Evolutionary conservation across 2,797 vertebrate species (phyloP).

Genomic region (Rhodeus uyekii): DNA sequence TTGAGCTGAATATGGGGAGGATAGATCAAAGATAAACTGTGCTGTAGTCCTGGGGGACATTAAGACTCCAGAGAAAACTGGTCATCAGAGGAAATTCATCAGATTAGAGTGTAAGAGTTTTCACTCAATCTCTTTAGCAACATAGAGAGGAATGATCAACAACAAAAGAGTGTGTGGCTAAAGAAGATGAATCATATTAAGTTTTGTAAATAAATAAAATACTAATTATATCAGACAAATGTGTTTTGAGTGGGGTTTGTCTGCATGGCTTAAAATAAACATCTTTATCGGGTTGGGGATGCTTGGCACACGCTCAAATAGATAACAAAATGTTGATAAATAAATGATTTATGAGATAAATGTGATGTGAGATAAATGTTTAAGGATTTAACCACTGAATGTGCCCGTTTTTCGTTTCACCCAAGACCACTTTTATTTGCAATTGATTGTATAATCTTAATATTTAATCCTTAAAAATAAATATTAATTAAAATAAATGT

Average conservation of each 20-base stretch:
- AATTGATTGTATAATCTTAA: background rate
- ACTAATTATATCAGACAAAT: background rate
- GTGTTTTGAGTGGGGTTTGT: background rate
- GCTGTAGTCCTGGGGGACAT: constrained; percentile 6
- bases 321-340: no score
- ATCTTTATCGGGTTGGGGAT: background rate
- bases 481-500: background rate
- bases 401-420: background rate
- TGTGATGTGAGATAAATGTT: no score
- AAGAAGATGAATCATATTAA: background rate
- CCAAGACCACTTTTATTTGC: background rate
- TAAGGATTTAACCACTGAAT: background rate
- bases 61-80: background rate
- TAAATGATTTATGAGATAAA: no score
- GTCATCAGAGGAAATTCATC: background rate
- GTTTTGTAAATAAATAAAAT: background rate
- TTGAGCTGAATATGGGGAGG: constrained; percentile 11
- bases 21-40: constrained; percentile 14
- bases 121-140: background rate
- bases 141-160: background rate
- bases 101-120: background rate
- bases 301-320: no score
- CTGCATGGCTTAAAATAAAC: background rate
- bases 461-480: no score
- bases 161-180: background rate